Conservation (phyloP, 2,888 invertebrate species). For the Caenorhabditis plicata region DNA sequence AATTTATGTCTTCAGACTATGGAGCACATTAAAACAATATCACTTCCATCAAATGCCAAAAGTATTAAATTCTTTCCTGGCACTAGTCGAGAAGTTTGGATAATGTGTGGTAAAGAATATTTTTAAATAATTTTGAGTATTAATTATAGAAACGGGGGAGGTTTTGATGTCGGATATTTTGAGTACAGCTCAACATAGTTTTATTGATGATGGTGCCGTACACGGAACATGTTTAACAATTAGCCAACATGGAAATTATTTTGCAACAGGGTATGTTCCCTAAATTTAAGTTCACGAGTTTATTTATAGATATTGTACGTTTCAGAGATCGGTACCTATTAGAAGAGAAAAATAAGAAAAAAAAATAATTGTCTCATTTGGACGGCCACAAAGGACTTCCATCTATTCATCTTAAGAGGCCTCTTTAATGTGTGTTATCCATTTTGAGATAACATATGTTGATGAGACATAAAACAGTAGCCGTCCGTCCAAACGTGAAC, state of each 20-base stretch:
- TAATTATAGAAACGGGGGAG: conserved; percentile 31
- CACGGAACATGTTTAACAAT: conserved; percentile 35
- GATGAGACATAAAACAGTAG: neutral
- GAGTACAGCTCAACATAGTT: conserved; percentile 15
- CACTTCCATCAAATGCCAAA: conserved; percentile 25
- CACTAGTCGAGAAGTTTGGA: conserved; percentile 27
- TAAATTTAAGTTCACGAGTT: too few species aligned
- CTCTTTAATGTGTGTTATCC: too few species aligned
- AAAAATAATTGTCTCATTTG: too few species aligned
- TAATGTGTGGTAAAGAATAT: conserved; percentile 20
- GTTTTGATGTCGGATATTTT: conserved; percentile 17
- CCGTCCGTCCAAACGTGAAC: too few species aligned
- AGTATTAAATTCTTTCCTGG: conserved; percentile 30
- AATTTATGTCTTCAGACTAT: conserved; percentile 26
- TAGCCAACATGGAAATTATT: conserved; percentile 33
- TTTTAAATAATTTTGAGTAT: neutral
- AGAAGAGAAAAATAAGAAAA: conserved; percentile 3
- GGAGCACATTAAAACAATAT: conserved; percentile 39
- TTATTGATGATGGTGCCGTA: conserved; percentile 40
- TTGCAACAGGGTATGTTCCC: conserved; percentile 37
- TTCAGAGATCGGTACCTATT: neutral
- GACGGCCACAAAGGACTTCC: neutral
- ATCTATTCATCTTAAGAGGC: too few species aligned
- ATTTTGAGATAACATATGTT: neutral
- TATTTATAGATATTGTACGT: too few species aligned